Base-by-base conservation (phyloP, 2,888 invertebrate genomes). In the Blastobasis adustella region DNA sequence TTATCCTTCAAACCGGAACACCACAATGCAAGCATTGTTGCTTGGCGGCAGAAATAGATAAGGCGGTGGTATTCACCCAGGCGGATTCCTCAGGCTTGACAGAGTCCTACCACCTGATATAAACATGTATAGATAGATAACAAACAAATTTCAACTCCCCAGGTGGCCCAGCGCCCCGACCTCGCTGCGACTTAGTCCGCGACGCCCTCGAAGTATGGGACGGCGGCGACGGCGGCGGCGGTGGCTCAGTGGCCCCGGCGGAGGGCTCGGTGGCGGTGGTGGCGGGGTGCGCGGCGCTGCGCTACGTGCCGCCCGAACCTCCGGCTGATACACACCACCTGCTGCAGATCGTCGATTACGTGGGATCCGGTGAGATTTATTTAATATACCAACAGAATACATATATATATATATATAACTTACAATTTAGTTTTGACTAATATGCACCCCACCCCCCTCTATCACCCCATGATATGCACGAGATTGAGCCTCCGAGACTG, bases 341-440 rank as follows among this genome's bases (percentile, higher is more conserved):
- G 61, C 71, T 68, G 52, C 79, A 73, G 63, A 67, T 87, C 67
- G 66, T 85, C 52, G 79, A 84, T 68, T 88, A 80, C 71, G 79
- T 87, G 49, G 78, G 70, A 56, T 41, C 65, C 49, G 87, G 87
- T 87, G 9, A 42, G 42, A 8, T n/a, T 23, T 23, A 1, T 23
- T 23, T 23, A 23, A 23, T 23, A 23, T 23, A 23, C 23, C 23
- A 40, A 40, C 1, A 4, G 40, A 6, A 4, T 40, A 40, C 6
- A 40, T 40, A 8, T 40, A 40, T 40, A n/a, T 40, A 40, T 40
- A 6, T 40, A 4, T 8, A 42, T 5, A 42, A 8, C 9, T 5
- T 23, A 23, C 23, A 23, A 23, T 23, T 23, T 23, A 23, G 23
- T 23, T 23, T 23, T 2, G 23, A 23, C 23, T 23, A 2, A 23